phyloP scores from a whole-genome alignment of 2,888 invertebrate species.

The Mactromeris polynyma region DNA sequence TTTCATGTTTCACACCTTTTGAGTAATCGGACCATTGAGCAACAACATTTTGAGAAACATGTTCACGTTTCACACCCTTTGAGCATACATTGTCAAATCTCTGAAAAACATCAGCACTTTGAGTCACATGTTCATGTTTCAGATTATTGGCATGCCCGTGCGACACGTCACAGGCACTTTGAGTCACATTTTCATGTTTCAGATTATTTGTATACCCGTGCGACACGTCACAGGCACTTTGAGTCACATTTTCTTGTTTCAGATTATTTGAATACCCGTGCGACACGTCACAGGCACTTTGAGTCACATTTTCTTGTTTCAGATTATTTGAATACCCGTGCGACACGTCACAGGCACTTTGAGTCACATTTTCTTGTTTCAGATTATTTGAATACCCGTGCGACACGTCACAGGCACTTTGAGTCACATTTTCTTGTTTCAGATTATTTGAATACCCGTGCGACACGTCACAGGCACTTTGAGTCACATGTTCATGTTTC shows the following conservation, averaged over 20 bases:
- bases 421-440: background rate
- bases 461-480: background rate
- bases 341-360: background rate
- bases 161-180: background rate
- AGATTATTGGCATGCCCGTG: background rate
- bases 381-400: background rate
- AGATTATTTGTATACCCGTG: background rate
- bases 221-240: background rate
- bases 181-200: background rate
- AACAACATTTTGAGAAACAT: background rate
- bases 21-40: background rate
- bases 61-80: background rate
- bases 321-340: background rate
- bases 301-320: background rate
- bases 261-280: too few species aligned
- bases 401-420: background rate
- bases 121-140: background rate
- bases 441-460: background rate
- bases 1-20: constrained; percentile 2
- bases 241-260: background rate
- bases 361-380: background rate
- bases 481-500: background rate
- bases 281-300: background rate
- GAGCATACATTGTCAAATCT: background rate
- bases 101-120: background rate